A percentile compares a stretch with the other conserved stretches of the same genome.
Conservation (phyloP, 2,888 invertebrate genomes). For the Luffia ferchaultella region DNA sequence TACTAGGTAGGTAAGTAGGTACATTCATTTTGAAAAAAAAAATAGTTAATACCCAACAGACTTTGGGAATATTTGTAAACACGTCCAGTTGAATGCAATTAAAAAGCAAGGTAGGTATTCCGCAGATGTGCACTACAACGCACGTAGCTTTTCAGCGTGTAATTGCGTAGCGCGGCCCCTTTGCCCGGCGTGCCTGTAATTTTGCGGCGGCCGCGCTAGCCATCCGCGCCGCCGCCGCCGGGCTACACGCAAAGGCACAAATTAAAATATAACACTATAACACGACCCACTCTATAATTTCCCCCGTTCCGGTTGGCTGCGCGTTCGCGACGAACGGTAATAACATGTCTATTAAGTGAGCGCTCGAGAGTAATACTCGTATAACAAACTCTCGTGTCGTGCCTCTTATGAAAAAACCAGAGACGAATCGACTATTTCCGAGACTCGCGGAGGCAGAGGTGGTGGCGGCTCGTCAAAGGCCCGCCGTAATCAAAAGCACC, state of each 20-base stretch:
- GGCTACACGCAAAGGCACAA: background rate
- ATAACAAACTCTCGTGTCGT: constrained; percentile 9
- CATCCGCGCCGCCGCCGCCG: background rate
- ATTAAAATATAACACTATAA: constrained; percentile 1
- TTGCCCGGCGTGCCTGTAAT: background rate
- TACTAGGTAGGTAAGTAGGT: too few species aligned
- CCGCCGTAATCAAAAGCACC: constrained; percentile 60
- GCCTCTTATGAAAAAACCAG: constrained; percentile 33
- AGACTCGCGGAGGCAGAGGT: constrained; percentile 53
- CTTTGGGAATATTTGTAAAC: too few species aligned
- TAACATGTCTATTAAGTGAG: background rate
- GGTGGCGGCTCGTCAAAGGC: constrained; percentile 47
- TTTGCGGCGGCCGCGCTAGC: background rate
- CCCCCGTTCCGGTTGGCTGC: background rate
- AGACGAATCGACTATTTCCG: constrained; percentile 59
- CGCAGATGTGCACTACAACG: background rate
- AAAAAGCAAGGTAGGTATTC: background rate
- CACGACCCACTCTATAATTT: background rate
- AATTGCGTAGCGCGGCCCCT: background rate
- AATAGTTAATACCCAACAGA: too few species aligned
- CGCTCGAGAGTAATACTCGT: background rate
- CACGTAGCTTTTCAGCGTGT: background rate
- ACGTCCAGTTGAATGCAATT: too few species aligned
- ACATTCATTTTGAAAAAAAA: too few species aligned
- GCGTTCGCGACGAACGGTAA: background rate